Evolutionary conservation across 2,888 invertebrate genomes (phyloP), one percentile per base, ranked within the genome.

Genomic region (Lycocerus yunnanus): DNA sequence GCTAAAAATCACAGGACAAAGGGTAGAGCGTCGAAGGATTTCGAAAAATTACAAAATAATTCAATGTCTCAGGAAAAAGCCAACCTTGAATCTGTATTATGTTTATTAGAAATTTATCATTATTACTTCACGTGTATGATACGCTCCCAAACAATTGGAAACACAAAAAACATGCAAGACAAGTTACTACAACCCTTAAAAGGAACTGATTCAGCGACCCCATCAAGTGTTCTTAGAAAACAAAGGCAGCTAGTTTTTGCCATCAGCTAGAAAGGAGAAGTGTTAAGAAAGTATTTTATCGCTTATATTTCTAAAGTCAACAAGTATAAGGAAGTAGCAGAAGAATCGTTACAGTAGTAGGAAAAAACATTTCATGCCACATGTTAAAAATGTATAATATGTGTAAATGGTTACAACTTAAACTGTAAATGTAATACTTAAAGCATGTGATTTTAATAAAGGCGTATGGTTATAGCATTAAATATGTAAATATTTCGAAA

Each of bases 131-230:
- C 27, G 11, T 13, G 27, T 27, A 4, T 5, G 27, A 10, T 3
- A 27, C 5, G 27, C n/a, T 13, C 3, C 27, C 13, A 27, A 27
- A 27, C 27, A 43, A 43, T 43, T n/a, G 43, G n/a, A 43, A 43
- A 43, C n/a, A n/a, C 43, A 43, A 78, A 80, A 79, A 80, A 79
- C 75, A 77, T 78, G 75, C 72, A 71, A 78, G 79, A 72, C 79
- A 76, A 73, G 80, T 78, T 77, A 78, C 75, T 75, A 72, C 78
- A 75, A 78, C 81, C 81, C 81, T 81, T 83, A 81, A 75, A 83
- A 80, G 83, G 81, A 80, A 75, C 75, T 71, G 74, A 76, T 77
- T 77, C 75, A 77, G 76, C 78, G 78, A 78, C 80, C 81, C 80
- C 79, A 43, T 43, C 43, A 78, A 79, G 76, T 75, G 67, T 82